phyloP scores from a whole-genome alignment of 2,888 invertebrate genomes.

The Rhorus exstirpatorius region DNA sequence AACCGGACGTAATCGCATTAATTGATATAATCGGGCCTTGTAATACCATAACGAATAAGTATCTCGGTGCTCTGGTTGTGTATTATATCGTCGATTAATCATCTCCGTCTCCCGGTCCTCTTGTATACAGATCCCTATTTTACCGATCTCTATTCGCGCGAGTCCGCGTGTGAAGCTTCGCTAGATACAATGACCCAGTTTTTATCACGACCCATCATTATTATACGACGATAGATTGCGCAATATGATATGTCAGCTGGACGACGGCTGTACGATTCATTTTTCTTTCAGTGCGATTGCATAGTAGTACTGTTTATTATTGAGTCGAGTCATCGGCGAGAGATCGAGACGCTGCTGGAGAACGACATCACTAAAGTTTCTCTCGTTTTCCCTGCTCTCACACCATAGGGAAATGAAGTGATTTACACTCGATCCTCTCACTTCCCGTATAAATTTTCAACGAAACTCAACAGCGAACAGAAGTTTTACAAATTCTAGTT shows the following conservation, averaged over 20 bases:
- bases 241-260: slow-evolving; percentile 70
- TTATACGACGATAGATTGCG: slow-evolving; percentile 76
- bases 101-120: slow-evolving; percentile 24
- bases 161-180: slow-evolving; percentile 25
- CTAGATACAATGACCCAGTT: slow-evolving; percentile 80
- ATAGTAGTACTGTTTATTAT: slow-evolving; percentile 47
- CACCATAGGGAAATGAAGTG: not conserved
- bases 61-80: slow-evolving; percentile 11
- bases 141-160: slow-evolving; percentile 21
- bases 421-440: not conserved
- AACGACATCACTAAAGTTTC: not conserved
- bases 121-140: not conserved
- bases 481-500: not conserved
- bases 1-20: slow-evolving; percentile 74
- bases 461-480: not conserved
- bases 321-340: slow-evolving; percentile 22
- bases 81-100: slow-evolving; percentile 12
- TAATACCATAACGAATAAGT: slow-evolving; percentile 18
- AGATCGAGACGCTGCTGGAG: no score
- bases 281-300: not conserved
- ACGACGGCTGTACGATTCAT: slow-evolving; percentile 45
- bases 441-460: not conserved
- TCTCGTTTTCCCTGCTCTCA: not conserved
- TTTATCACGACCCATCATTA: slow-evolving; percentile 73
- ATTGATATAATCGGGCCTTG: slow-evolving; percentile 66